Percentiles rank a stretch among this genome's conserved stretches.
Conservation (phyloP, 2,113 vertebrate genomes). For the Sylvietta virens region DNA sequence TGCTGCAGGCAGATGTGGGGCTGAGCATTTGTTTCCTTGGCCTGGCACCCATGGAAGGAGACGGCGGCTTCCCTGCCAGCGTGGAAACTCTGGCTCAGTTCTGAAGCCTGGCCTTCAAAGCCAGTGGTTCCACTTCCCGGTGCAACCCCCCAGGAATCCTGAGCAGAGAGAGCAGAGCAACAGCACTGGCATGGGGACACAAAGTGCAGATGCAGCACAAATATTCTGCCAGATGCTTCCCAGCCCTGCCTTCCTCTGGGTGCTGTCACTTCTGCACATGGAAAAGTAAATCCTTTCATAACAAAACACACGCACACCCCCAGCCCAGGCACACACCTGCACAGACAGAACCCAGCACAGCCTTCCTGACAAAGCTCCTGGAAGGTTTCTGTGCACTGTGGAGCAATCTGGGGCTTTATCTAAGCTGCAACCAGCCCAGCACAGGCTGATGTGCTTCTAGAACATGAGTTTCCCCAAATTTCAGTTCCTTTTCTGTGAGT, state of each 20-base stretch:
- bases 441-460: neutral
- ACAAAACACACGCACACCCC: neutral
- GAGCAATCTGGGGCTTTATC: neutral
- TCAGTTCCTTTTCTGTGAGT: neutral
- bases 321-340: neutral
- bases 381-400: rapidly evolving
- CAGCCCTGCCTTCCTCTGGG: neutral
- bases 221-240: neutral
- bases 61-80: neutral
- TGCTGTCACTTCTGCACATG: neutral
- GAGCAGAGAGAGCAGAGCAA: neutral
- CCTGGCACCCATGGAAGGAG: neutral
- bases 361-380: neutral
- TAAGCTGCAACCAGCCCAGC: neutral
- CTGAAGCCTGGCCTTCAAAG: neutral
- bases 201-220: neutral
- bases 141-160: neutral
- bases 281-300: neutral
- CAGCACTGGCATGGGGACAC: neutral
- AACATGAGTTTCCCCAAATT: neutral
- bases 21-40: neutral
- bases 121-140: neutral
- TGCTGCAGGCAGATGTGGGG: neutral
- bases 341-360: neutral
- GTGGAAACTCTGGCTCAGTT: neutral